phyloP scores from a whole-genome alignment of 2,888 invertebrate species.

The Scaptomyza caliginosa region DNA sequence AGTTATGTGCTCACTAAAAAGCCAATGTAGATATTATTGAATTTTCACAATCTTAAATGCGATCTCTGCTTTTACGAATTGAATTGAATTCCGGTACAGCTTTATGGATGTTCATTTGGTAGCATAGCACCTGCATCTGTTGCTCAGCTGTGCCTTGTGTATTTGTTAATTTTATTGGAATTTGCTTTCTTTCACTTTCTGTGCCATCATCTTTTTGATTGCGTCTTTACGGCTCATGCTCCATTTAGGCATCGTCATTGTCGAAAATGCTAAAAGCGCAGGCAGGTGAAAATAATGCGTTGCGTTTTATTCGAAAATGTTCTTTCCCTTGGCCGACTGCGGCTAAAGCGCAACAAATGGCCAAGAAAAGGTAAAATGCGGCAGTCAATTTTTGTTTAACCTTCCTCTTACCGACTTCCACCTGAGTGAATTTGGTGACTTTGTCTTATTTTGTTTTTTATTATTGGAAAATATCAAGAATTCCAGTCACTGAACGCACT shows the following conservation, averaged over 20 bases:
- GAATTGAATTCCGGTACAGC: conserved; percentile 29
- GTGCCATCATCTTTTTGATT: conserved; percentile 38
- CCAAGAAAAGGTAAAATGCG: conserved; percentile 72
- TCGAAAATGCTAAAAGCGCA: conserved; percentile 28
- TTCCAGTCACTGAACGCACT: background rate
- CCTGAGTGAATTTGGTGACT: background rate
- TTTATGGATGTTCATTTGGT: conserved; percentile 35
- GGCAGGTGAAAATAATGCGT: conserved; percentile 65
- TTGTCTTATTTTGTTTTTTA: background rate
- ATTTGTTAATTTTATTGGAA: conserved; percentile 64
- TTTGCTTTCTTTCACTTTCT: conserved; percentile 34
- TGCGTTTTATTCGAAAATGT: conserved; percentile 58
- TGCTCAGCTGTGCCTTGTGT: conserved; percentile 14
- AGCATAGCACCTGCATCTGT: conserved; percentile 31
- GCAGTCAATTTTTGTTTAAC: conserved; percentile 69
- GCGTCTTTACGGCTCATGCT: conserved; percentile 34
- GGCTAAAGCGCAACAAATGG: conserved; percentile 67
- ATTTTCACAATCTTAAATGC: conserved; percentile 31
- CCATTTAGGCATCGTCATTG: conserved; percentile 49
- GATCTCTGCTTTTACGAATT: conserved; percentile 3
- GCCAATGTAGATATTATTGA: conserved; percentile 29
- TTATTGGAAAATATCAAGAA: background rate
- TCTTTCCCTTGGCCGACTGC: conserved; percentile 22
- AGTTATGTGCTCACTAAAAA: conserved; percentile 42
- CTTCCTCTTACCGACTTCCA: conserved; percentile 5